Evolutionary conservation across 2,113 vertebrate genomes (phyloP), one percentile per base, ranked within the genome.

Genomic region (Chloroceryle aenea): DNA sequence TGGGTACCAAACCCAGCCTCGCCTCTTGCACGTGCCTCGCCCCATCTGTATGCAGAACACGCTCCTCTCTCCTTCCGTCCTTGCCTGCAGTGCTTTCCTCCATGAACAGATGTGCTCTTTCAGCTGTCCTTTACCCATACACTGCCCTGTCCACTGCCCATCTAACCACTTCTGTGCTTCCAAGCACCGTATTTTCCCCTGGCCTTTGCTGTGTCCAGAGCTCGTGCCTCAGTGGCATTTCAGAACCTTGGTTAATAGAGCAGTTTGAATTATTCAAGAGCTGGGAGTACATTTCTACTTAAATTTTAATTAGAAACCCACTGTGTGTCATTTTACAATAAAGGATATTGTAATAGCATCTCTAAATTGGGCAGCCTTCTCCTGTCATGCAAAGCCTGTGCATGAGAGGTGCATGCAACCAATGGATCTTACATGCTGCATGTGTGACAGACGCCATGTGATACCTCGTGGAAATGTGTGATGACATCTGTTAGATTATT

Each of bases 231-330:
- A 0, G 29, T 95, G 93, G 79, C 67, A 64, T 95, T 97, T 95
- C 87, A 97, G 92, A 92, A 83, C 93, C 77, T 93, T 90, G 92
- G 90, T 95, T 95, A 90, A 97, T 92, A 94, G 92, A 95, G 55
- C 85, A 32, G 53, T 85, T 77, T 98, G 84, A 97, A 98, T 97
- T 97, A 98, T 98, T 96, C 85, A 97, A 86, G 63, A 91, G 61
- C 71, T 77, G 93, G 89, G 89, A 95, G 83, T 21, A 3, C 77
- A 58, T 95, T 97, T 97, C 96, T 97, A 53, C 93, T 98, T 96
- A 97, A 97, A 98, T 88, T 97, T 97, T 97, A 95, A 98, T 97
- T 96, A 95, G 94, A 94, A 96, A 94, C 89, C 93, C 92, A 75
- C 81, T 48, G 69, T 96, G 95, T 97, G 95, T 95, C 96, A 80